Base-by-base conservation (phyloP, 2,113 vertebrate genomes). In the Eurypyga helias region DNA sequence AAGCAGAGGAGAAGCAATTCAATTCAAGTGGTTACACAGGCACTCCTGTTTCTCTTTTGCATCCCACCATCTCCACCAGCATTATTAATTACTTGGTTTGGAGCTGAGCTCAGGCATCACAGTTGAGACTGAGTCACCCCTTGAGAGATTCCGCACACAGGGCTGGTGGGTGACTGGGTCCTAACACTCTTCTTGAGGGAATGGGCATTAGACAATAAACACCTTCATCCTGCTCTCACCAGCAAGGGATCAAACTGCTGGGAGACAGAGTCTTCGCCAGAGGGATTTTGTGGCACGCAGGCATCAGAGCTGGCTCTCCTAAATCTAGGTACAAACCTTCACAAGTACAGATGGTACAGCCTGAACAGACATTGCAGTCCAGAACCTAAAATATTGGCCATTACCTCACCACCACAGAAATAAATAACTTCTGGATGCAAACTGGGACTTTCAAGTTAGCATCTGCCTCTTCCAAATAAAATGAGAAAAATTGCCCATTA, bases 401-500 rank as follows among this genome's bases (percentile, higher is more conserved):
- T 87, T 82, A 82, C 45, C 52, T 84, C 93, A 64, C 17, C 72
- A 41, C 21, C 72, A 54, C 34, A 46, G 76, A 83, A 90, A 93
- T 13, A 79, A 96, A 67, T 13, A 55, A 60, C 60, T 90, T 34
- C 72, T 67, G 75, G 66, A 41, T 34, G 26, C 84, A 85, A 77
- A 83, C 23, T 60, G 46, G 46, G 78, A 48, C 71, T 87, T 94
- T 87, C 66, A 64, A 79, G 83, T 75, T 36, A 86, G 65, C 69
- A 55, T 95, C 91, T 90, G 83, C 80, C 75, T 91, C 78, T 71
- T 28, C 83, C 34, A 67, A 92, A 92, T 76, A 84, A 95, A 95
- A 79, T 11, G 55, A 61, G 83, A 95, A n/a, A 81, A 96, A 95
- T 66, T 79, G 71, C 41, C 75, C 89, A 85, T 92, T 94, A 84